Conservation (phyloP, 2,797 vertebrate species). For the Alfaro cultratus region DNA sequence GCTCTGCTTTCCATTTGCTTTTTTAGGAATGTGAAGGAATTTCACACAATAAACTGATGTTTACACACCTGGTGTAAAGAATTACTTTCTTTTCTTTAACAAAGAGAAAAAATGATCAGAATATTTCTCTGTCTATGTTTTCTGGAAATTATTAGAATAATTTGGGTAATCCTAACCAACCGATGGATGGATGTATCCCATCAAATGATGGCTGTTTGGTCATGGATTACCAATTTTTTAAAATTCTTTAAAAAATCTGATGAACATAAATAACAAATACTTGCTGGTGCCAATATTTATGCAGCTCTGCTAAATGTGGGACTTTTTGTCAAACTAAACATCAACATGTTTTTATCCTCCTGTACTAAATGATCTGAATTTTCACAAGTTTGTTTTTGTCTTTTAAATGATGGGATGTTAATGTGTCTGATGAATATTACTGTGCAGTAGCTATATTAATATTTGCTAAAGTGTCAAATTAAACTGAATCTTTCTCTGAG, state of each 20-base stretch:
- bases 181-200: not conserved
- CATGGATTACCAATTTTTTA: too few species aligned
- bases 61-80: not conserved
- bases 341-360: too few species aligned
- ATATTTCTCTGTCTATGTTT: not conserved
- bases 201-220: too few species aligned
- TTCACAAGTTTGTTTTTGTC: not conserved
- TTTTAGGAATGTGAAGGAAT: conserved; percentile 17
- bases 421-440: not conserved
- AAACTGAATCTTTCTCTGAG: conserved; percentile 28
- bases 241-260: not conserved
- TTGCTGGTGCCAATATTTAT: not conserved
- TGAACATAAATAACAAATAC: not conserved
- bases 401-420: not conserved
- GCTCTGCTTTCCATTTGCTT: conserved; percentile 14
- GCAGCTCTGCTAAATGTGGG: too few species aligned
- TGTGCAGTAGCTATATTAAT: conserved; percentile 7
- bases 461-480: conserved; percentile 27
- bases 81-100: not conserved
- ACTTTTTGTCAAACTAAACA: too few species aligned
- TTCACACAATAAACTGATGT: not conserved
- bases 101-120: not conserved
- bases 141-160: not conserved
- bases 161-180: too few species aligned
- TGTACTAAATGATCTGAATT: too few species aligned